These are phyloP conservation scores for Magallana angulata DNA, from an alignment of 1,140 invertebrate genomes.

Conservation along the genomic window DNA sequence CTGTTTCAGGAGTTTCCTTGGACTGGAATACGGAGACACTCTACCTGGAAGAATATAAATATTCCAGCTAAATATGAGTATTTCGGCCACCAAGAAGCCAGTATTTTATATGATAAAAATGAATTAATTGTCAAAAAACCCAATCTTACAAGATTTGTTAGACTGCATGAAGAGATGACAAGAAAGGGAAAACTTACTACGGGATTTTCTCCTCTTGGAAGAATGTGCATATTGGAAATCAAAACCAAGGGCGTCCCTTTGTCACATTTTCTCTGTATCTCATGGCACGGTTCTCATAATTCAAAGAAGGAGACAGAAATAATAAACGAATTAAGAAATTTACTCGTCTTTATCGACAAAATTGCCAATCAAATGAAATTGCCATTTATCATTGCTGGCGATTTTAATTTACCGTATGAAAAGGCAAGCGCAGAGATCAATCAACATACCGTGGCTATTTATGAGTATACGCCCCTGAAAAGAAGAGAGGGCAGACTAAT, in stretches of 20 bases:
- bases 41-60: background rate
- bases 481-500: background rate
- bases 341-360: background rate
- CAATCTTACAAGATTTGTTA: background rate
- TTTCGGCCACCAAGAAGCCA: background rate
- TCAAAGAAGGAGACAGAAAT: background rate
- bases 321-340: background rate
- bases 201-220: background rate
- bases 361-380: background rate
- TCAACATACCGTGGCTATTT: background rate
- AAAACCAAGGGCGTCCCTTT: background rate
- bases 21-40: background rate
- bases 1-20: constrained; percentile 8
- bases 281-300: background rate
- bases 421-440: background rate
- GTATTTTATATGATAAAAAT: constrained; percentile 27
- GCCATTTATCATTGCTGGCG: background rate
- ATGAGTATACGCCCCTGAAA: constrained; percentile 5
- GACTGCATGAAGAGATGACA: constrained; percentile 8
- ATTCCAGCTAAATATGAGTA: constrained; percentile 2
- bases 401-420: background rate
- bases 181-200: background rate
- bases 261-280: background rate
- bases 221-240: background rate
- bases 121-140: background rate